A percentile compares a stretch with the other conserved stretches of the same genome.
These are phyloP conservation scores for Yponomeuta evonymella DNA, from an alignment of 2,888 invertebrate species.

Conservation along the genomic window DNA sequence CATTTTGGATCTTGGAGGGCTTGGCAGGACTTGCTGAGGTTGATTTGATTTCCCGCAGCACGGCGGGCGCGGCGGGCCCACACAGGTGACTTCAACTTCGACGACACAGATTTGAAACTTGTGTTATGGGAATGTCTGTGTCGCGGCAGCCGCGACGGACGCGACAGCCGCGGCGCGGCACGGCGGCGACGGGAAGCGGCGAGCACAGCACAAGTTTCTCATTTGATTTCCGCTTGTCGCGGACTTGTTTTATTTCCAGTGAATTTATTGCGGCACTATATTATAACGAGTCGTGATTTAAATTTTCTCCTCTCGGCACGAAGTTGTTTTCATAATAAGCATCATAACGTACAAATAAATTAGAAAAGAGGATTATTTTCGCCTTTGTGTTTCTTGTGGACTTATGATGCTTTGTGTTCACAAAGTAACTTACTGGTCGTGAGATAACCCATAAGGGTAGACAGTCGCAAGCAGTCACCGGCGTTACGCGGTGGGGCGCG, in stretches of 20 bases:
- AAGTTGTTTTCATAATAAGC: slow-evolving; percentile 12
- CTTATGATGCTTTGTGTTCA: neutral
- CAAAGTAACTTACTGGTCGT: neutral
- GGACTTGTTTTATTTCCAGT: slow-evolving; percentile 7
- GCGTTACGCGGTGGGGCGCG: neutral
- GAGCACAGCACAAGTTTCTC: slow-evolving; percentile 7
- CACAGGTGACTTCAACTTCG: neutral
- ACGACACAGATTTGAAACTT: neutral
- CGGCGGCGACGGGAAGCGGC: neutral
- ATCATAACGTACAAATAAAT: slow-evolving; percentile 8
- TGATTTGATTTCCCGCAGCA: neutral
- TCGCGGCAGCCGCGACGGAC: neutral
- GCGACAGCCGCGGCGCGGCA: neutral
- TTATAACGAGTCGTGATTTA: slow-evolving; percentile 12
- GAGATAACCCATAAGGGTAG: neutral
- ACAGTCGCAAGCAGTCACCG: neutral
- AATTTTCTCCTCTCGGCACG: slow-evolving; percentile 9
- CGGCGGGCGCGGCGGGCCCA: neutral
- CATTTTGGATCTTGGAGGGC: neutral
- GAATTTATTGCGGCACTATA: slow-evolving; percentile 12
- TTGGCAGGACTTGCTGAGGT: neutral
- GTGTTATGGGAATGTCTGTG: neutral
- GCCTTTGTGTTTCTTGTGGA: neutral
- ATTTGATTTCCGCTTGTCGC: slow-evolving; percentile 14
- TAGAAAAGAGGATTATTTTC: neutral